A percentile compares a stretch with the other conserved stretches of the same genome.
phyloP scores from a whole-genome alignment of 2,797 vertebrate species.

The Scarus forsteni region DNA sequence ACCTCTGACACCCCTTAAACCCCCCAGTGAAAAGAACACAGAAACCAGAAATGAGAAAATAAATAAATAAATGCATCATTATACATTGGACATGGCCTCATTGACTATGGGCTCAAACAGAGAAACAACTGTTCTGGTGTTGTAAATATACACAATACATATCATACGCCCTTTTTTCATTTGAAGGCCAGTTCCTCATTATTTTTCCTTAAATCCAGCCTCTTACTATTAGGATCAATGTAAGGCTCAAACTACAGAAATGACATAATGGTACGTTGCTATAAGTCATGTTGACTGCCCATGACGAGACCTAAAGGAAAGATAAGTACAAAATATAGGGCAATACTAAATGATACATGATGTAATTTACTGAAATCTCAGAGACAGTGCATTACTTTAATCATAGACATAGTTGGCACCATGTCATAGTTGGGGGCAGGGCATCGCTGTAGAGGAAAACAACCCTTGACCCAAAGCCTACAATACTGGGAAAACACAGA shows the following conservation, averaged over 20 bases:
- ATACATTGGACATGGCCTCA: slow-evolving; percentile 79
- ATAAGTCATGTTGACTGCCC: slow-evolving; percentile 48
- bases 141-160: slow-evolving; percentile 48
- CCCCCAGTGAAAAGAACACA: slow-evolving; percentile 40
- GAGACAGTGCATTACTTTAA: background rate
- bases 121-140: slow-evolving; percentile 71
- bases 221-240: slow-evolving; percentile 64
- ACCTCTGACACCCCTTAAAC: slow-evolving; percentile 53
- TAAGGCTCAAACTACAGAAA: slow-evolving; percentile 39
- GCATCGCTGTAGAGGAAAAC: no score
- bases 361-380: slow-evolving; percentile 5
- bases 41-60: slow-evolving; percentile 68
- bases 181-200: slow-evolving; percentile 56
- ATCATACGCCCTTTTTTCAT: slow-evolving; percentile 31
- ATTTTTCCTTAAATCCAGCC: slow-evolving; percentile 61
- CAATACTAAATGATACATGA: slow-evolving; percentile 1
- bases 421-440: no score
- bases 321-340: slow-evolving; percentile 30
- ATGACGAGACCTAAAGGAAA: slow-evolving; percentile 37
- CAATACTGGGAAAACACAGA: no score
- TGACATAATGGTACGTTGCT: slow-evolving; percentile 60
- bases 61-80: slow-evolving; percentile 82
- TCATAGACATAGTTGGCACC: no score
- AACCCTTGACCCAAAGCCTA: no score
- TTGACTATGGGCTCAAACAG: slow-evolving; percentile 69